Evolutionary conservation across 2,797 vertebrate genomes (phyloP), one percentile per base, ranked within the genome.

Genomic region (Premnoplex brunnescens): DNA sequence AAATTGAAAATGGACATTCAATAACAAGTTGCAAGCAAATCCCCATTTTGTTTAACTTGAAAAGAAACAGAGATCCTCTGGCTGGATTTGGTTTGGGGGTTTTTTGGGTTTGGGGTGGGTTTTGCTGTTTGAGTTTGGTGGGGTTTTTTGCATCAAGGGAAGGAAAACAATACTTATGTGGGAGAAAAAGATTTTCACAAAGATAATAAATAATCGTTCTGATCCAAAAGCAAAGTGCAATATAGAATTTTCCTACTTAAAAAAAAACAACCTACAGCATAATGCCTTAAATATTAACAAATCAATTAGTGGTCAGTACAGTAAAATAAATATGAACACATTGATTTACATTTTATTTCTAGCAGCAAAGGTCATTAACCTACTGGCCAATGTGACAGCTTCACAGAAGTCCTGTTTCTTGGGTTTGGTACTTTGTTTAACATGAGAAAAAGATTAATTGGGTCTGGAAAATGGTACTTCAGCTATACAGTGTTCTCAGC

Each of bases 321-420:
- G 68, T 93, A 88, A 96, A 97, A 97, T 97, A 97, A 97, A 97
- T 97, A 97, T 44, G 82, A 97, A 97, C 89, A 95, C 80, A 97
- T 12, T 72, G 89, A 97, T 94, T 95, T 97, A 93, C 56, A 59
- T 71, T 91, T 94, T 83, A 73, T 83, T 94, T 85, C 95, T 97
- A 98, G 97, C 98, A 98, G 97, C 97, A 98, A 97, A 93, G 81
- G 56, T 96, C 77, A 97, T 89, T 91, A 97, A 96, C 64, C 81
- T 97, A 97, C 95, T 96, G 95, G 97, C 96, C 96, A 96, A 93
- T 82, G 87, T 76, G 76, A 95, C 60, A 97, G 83, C 51, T 80
- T 95, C 95, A 97, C 93, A 96, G 51, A 56, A 91, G 72, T 88
- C 75, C 76, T 88, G 28, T 89, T 94, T 85, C 71, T 91, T 72